Conservation (phyloP, 2,797 vertebrate genomes). For the Phalloptychus januarius region DNA sequence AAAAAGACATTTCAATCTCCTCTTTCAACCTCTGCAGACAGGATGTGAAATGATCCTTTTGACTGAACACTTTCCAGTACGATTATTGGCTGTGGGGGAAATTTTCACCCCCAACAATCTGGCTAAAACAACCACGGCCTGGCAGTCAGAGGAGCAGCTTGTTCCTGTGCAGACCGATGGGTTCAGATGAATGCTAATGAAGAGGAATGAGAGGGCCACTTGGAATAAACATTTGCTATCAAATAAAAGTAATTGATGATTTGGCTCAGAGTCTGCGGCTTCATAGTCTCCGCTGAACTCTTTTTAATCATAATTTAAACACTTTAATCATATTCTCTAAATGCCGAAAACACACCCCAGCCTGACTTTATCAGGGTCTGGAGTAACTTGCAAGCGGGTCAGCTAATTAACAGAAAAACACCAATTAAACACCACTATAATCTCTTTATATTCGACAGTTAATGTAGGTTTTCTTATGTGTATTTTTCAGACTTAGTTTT, state of each 20-base stretch:
- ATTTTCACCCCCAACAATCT: constrained; percentile 5
- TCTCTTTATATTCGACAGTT: background rate
- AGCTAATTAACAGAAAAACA: background rate
- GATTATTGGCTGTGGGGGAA: constrained; percentile 7
- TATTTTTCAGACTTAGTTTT: background rate
- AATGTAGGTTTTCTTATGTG: background rate
- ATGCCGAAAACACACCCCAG: background rate
- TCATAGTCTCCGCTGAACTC: background rate
- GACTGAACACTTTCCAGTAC: constrained; percentile 2
- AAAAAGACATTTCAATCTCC: background rate
- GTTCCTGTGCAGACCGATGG: constrained; percentile 15
- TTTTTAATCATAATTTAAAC: constrained; percentile 9
- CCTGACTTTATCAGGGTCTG: background rate
- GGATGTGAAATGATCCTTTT: constrained; percentile 8
- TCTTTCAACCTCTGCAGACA: background rate
- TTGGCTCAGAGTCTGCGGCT: background rate
- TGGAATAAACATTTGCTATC: constrained; percentile 21
- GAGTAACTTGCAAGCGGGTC: background rate
- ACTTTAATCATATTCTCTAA: constrained; percentile 5
- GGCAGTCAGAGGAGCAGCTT: constrained; percentile 10
- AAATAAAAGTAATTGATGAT: constrained; percentile 13
- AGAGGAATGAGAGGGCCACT: constrained; percentile 11
- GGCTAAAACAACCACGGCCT: constrained; percentile 12
- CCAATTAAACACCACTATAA: background rate
- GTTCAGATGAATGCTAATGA: constrained; percentile 19